Evolutionary conservation across 2,888 invertebrate genomes (phyloP), one percentile per base, ranked within the genome.

Genomic region (Cyrtodaria siliqua): DNA sequence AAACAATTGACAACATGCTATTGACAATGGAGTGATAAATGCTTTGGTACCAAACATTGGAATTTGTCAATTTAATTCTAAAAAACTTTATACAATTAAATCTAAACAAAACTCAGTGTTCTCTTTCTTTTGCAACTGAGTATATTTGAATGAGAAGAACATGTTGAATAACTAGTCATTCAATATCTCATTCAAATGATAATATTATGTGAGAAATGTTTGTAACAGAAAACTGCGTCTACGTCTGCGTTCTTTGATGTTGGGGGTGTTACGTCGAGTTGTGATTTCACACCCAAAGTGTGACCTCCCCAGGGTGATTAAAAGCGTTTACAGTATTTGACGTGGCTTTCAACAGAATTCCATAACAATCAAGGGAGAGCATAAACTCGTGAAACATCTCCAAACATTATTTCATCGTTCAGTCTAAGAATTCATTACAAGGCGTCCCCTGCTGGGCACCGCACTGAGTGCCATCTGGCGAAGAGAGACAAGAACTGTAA

Each of bases 381-480:
- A 73, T 73, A 67, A 67, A 60, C 53, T 61, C 59, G 72, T 61
- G 60, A 44, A 67, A 67, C 53, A 61, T 38, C 33, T 47, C 56
- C 29, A 50, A 61, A 44, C 60, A 33, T 24, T 29, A 53, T 18
- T 49, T 57, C 57, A 14, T 24, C 23, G 42, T 44, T 20, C 18
- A 20, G 18, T 42, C 60, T 50, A 49, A 52, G 50, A 23, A 27
- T 26, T 66, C 76, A 72, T 78, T 69, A 73, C 53, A 16, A 26
- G 38, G 56, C 60, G 59, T 67, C 79, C 62, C 79, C 74, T 67
- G 59, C 63, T 47, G 74, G 24, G 67, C 18, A 23, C 4, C 50
- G 18, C 49, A 27, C 59, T 27, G 60, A 8, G 20, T 26, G 57
- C 79, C 79, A 79, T 79, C 79, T 79, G 79, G 79, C 42, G 70